A percentile compares a stretch with the other conserved stretches of the same genome.
These are phyloP conservation scores for Cataglyphis rosenhaueri DNA, from an alignment of 2,888 invertebrate species.

Conservation along the genomic window DNA sequence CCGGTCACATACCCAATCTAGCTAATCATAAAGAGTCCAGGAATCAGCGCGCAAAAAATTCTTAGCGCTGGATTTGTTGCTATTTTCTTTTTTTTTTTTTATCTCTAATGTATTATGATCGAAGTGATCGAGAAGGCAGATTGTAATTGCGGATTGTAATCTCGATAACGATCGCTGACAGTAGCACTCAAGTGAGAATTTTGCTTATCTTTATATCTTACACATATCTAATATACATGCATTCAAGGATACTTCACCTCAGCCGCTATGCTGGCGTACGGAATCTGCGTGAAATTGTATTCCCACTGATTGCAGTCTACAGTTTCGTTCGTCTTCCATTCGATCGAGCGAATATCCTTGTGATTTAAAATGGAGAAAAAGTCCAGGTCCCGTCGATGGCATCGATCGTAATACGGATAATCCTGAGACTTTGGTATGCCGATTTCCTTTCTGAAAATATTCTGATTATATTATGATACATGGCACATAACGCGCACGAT, in stretches of 20 bases:
- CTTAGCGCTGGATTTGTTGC: no score
- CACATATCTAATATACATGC: neutral
- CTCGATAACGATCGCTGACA: neutral
- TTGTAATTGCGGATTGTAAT: constrained; percentile 16
- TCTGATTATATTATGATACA: neutral
- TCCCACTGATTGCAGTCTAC: constrained; percentile 86
- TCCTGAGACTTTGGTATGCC: constrained; percentile 80
- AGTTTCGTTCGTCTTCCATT: constrained; percentile 74
- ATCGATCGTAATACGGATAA: constrained; percentile 84
- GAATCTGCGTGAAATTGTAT: constrained; percentile 86
- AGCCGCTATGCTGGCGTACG: constrained; percentile 87
- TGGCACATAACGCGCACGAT: neutral
- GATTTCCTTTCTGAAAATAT: constrained; percentile 79
- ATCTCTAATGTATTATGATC: neutral
- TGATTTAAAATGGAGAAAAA: constrained; percentile 79
- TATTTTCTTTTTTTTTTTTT: neutral
- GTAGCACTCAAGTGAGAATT: neutral
- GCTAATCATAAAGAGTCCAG: constrained; percentile 80
- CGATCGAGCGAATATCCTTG: constrained; percentile 73
- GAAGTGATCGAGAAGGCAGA: neutral
- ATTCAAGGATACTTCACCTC: constrained; percentile 85
- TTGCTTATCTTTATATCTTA: neutral
- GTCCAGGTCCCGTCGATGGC: constrained; percentile 85
- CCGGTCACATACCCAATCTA: constrained; percentile 87
- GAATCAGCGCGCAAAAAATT: constrained; percentile 44